A percentile compares a stretch with the other conserved stretches of the same genome.
phyloP scores from a whole-genome alignment of 1,140 invertebrate genomes.

The Aphis gossypii region DNA sequence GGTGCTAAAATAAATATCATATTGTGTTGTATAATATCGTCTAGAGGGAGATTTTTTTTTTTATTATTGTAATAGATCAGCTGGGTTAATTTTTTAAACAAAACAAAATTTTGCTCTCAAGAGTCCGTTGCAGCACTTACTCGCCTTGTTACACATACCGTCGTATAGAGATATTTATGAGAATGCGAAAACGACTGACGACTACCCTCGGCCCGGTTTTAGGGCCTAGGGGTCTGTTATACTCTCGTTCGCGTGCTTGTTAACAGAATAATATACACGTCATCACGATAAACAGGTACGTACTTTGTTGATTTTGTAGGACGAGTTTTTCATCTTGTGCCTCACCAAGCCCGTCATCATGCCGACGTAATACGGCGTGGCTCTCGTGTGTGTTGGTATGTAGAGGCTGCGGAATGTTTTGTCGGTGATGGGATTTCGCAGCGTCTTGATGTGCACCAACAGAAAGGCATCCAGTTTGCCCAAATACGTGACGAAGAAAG shows the following conservation, averaged over 20 bases:
- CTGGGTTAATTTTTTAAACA: too few relatives aligned
- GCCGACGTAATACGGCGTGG: conserved; percentile 73
- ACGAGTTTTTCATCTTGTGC: conserved; percentile 69
- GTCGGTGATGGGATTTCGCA: conserved; percentile 45
- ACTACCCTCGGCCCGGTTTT: neutral
- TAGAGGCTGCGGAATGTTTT: conserved; percentile 65
- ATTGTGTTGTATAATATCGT: too few relatives aligned
- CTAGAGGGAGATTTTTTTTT: too few relatives aligned
- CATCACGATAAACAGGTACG: neutral
- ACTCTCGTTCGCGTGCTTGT: neutral
- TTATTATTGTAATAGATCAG: too few relatives aligned
- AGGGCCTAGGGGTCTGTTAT: too few relatives aligned
- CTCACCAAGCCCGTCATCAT: conserved; percentile 71
- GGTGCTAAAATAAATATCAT: too few relatives aligned
- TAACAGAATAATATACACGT: neutral
- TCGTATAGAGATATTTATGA: neutral
- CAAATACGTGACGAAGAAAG: conserved; percentile 57
- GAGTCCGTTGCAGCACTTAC: too few relatives aligned
- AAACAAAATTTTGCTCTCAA: too few relatives aligned
- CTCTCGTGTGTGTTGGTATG: conserved; percentile 76
- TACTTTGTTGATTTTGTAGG: conserved; percentile 66
- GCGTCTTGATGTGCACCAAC: conserved; percentile 44
- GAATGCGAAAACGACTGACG: neutral
- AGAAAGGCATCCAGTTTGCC: conserved; percentile 54
- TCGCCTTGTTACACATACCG: neutral